A percentile compares a stretch with the other conserved stretches of the same genome.
phyloP scores from a whole-genome alignment of 2,888 invertebrate species.

The Toxonevra muliebris region DNA sequence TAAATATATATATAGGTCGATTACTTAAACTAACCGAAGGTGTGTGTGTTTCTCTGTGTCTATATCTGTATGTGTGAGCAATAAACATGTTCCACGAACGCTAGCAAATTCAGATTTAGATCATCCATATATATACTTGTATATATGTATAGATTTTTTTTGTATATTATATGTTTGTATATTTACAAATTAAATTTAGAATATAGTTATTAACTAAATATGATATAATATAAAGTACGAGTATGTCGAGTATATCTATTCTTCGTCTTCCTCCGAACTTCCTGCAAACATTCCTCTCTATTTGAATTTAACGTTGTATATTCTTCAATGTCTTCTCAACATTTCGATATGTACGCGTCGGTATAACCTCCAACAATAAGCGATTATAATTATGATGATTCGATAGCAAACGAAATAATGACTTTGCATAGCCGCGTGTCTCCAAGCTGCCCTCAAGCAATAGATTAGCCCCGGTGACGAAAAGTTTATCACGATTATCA shows the following conservation, averaged over 20 bases:
- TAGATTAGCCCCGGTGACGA: slow-evolving; percentile 83
- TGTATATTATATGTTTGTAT: not conserved
- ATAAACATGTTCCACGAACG: not conserved
- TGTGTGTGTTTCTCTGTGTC: not conserved
- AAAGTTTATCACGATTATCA: slow-evolving; percentile 81
- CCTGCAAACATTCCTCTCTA: too few relatives aligned
- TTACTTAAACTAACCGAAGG: slow-evolving; percentile 4
- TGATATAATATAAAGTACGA: too few relatives aligned
- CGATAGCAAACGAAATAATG: slow-evolving; percentile 77
- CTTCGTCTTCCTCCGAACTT: too few relatives aligned
- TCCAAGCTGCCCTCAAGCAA: slow-evolving; percentile 88
- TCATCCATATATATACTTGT: not conserved
- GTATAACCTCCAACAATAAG: slow-evolving; percentile 81
- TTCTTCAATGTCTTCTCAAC: slow-evolving; percentile 79
- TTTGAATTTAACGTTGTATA: slow-evolving; percentile 43
- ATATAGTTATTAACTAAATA: not conserved
- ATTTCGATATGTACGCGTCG: slow-evolving; percentile 79
- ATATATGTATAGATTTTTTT: not conserved
- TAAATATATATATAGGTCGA: not conserved
- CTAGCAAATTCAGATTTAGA: not conserved
- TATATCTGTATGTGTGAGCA: not conserved
- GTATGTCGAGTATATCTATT: too few relatives aligned
- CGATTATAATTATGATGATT: slow-evolving; percentile 80
- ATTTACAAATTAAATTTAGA: not conserved
- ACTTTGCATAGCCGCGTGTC: slow-evolving; percentile 82